Conservation (phyloP, 1,140 invertebrate species). For the Drosophila repletoides region DNA sequence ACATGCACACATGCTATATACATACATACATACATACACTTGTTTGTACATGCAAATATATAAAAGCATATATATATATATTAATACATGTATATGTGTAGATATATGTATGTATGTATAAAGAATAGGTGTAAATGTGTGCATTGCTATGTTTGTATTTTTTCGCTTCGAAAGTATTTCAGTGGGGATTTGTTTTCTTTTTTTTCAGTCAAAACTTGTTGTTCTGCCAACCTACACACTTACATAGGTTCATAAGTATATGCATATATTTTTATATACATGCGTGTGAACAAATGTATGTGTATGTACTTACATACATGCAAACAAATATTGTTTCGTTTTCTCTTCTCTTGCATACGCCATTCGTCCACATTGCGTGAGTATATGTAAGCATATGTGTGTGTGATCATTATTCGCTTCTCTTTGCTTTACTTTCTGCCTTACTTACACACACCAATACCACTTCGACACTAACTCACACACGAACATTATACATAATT, state of each 20-base stretch:
- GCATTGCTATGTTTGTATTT: neutral
- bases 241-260: neutral
- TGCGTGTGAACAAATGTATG: neutral
- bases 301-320: no score
- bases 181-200: no score
- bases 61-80: neutral
- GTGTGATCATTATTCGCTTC: constrained; percentile 32
- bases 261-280: neutral
- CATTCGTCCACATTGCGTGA: constrained; percentile 15
- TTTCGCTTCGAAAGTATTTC: neutral
- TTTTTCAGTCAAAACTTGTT: no score
- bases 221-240: no score
- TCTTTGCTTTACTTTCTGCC: constrained; percentile 6
- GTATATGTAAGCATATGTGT: neutral
- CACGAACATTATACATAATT: constrained; percentile 5
- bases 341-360: constrained; percentile 20
- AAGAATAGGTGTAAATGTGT: neutral
- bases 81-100: neutral
- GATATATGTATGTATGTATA: neutral
- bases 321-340: constrained; percentile 22
- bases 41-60: neutral
- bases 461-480: neutral
- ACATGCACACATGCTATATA: neutral
- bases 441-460: constrained; percentile 19
- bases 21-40: constrained; percentile 1